Evolutionary conservation across 2,888 invertebrate genomes (phyloP), one percentile per base, ranked within the genome.

Genomic region (Aproaerema taeniolella): DNA sequence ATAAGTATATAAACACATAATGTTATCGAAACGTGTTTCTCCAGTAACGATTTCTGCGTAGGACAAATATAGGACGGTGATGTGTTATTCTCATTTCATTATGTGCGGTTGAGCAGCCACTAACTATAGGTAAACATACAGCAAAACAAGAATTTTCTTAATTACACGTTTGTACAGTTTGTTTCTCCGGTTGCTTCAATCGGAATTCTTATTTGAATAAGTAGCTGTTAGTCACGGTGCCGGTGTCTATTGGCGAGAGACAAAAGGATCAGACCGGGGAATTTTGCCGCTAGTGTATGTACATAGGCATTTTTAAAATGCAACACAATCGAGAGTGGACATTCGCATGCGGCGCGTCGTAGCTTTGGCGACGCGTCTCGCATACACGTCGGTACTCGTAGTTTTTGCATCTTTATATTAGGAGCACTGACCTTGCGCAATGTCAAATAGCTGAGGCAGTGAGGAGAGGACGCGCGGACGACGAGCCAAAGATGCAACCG

Each of bases 391-490:
- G 26, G 17, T 34, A 46, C 39, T 55, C 41, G 61, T 53, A 55
- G 57, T 58, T 66, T 79, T 78, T 80, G 79, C 80, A 81, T 81
- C 71, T 80, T 77, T 82, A 76, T 74, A 82, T 78, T 77, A 82
- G 81, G 83, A 78, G 70, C 81, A 82, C 80, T 82, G 80, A 83
- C 85, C 85, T 86, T 86, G 81, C 79, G 66, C 85, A 85, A 86
- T 85, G 85, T 83, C 85, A 82, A 82, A 86, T 82, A 76, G 81
- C 73, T 82, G 75, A 74, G 74, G 66, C 60, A 40, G 39, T 24
- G 42, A 58, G 54, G 53, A 54, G n/a, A n/a, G 58, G 60, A 52
- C 53, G 54, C 55, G 49, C 50, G 50, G 49, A 47, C 52, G 49
- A 43, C 38, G 41, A 36, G 67, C 76, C 71, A 68, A 63, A 61